A percentile compares a stretch with the other conserved stretches of the same genome.
Conservation (phyloP, 2,888 invertebrate species). For the Timema cristinae region DNA sequence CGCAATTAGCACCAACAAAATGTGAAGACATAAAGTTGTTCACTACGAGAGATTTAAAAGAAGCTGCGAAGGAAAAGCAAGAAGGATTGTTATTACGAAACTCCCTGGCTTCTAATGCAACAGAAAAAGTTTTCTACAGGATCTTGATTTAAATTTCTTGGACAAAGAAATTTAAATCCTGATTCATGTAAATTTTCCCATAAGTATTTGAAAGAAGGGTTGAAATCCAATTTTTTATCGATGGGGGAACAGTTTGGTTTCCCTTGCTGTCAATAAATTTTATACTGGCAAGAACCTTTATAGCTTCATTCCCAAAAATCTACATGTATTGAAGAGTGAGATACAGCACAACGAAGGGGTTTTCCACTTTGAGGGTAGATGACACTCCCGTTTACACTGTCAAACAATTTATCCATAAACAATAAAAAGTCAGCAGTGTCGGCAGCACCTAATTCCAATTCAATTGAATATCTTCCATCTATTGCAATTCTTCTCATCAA, state of each 20-base stretch:
- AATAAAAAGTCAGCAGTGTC: not conserved
- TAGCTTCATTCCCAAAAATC: conserved; percentile 17
- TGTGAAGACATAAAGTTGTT: conserved; percentile 8
- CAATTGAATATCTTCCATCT: not conserved
- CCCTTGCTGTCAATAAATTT: conserved; percentile 11
- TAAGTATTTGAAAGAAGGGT: not conserved
- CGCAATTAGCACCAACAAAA: not conserved
- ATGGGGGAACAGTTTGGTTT: not conserved
- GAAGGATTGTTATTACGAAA: conserved; percentile 3
- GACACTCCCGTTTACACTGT: not conserved
- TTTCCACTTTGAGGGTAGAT: conserved; percentile 1
- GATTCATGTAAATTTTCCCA: not conserved
- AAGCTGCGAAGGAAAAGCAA: not conserved
- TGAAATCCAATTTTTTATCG: not conserved
- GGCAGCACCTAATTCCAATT: not conserved
- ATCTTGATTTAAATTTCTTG: not conserved
- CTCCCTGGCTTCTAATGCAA: not conserved
- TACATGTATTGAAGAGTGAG: conserved; percentile 7
- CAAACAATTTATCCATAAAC: not conserved
- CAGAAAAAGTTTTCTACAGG: conserved; percentile 5
- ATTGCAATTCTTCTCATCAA: not conserved
- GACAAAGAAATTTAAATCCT: not conserved
- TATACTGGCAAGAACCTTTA: conserved; percentile 10
- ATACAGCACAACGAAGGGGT: not conserved
- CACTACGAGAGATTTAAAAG: conserved; percentile 11